Evolutionary conservation across 2,113 vertebrate genomes (phyloP), one percentile per base, ranked within the genome.

Genomic region (Orcinus orca): DNA sequence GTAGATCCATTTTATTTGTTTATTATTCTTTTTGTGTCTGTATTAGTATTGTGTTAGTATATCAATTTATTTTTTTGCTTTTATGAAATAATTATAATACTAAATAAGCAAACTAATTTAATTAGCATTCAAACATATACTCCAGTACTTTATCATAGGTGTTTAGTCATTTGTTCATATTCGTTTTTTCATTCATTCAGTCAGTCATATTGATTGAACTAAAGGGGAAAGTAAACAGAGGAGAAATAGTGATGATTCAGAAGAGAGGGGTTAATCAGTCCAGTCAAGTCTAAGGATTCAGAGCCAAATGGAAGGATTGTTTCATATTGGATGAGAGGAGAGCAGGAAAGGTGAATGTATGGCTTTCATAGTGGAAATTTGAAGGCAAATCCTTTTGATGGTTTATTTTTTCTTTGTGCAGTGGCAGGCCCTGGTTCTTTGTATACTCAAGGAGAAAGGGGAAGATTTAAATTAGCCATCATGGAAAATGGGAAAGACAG

Each of bases 51-150:
- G 2, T 85, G 29, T 96, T 25, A 60, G 55, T 58, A 58, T 58
- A 58, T 58, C 60, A 25, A 62, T 62, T 23, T 62, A 58, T 58
- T 8, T 58, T 62, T 65, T 38, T 70, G 89, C 50, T 63, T 90
- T 41, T 2, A 80, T 90, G 58, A 88, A 93, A 62, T 93, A 80
- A 73, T n/a, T 86, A 80, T 6, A 55, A 6, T 76, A 58, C 8
- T 94, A 92, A 92, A 38, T 68, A 93, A 90, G 15, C 44, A 93
- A 68, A 80, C 55, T 70, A 67, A 81, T 82, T 86, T 90, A 87
- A 86, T 89, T 70, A 91, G 18, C 50, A 88, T 87, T 81, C 55
- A 88, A 79, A 80, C 41, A 68, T 94, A 47, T 84, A 62, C 18
- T 73, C 12, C 18, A 90, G 29, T 38, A 83, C 38, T 44, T 93